phyloP scores from a whole-genome alignment of 2,797 vertebrate species.

The Sebastolobus alascanus region DNA sequence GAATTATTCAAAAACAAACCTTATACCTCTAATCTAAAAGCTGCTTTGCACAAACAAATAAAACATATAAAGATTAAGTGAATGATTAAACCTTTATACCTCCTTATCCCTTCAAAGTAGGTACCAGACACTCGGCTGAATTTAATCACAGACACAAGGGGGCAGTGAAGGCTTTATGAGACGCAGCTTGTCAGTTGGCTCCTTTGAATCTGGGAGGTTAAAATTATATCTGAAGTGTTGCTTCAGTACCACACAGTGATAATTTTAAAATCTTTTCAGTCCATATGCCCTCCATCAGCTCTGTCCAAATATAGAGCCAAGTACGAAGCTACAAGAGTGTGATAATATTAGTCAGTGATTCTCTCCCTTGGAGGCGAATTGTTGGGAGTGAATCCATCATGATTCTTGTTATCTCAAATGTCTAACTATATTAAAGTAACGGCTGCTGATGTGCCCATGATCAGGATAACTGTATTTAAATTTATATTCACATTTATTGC shows the following conservation, averaged over 20 bases:
- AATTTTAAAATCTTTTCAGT: conserved; percentile 70
- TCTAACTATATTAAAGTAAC: conserved; percentile 32
- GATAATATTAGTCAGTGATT: conserved; percentile 71
- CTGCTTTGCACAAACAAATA: conserved; percentile 5
- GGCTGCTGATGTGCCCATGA: conserved; percentile 1
- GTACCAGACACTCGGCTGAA: background rate
- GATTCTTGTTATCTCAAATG: conserved; percentile 48
- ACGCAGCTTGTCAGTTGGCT: conserved; percentile 37
- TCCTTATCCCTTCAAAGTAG: background rate
- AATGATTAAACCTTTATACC: background rate
- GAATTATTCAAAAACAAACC: conserved; percentile 1
- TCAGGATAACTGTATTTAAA: conserved; percentile 15
- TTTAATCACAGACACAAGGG: conserved; percentile 56
- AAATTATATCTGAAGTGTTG: conserved; percentile 75
- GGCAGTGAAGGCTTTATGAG: conserved; percentile 68
- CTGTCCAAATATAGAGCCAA: conserved; percentile 69
- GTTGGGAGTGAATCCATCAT: conserved; percentile 52
- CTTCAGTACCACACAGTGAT: conserved; percentile 69
- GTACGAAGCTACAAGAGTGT: conserved; percentile 55
- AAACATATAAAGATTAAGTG: background rate
- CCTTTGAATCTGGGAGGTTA: conserved; percentile 50
- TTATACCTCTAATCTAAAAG: background rate
- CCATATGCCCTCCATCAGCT: conserved; percentile 63
- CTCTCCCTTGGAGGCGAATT: conserved; percentile 54
- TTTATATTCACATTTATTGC: conserved; percentile 19